A percentile compares a stretch with the other conserved stretches of the same genome.
Conservation (phyloP, 2,113 vertebrate genomes). For the Passer domesticus region DNA sequence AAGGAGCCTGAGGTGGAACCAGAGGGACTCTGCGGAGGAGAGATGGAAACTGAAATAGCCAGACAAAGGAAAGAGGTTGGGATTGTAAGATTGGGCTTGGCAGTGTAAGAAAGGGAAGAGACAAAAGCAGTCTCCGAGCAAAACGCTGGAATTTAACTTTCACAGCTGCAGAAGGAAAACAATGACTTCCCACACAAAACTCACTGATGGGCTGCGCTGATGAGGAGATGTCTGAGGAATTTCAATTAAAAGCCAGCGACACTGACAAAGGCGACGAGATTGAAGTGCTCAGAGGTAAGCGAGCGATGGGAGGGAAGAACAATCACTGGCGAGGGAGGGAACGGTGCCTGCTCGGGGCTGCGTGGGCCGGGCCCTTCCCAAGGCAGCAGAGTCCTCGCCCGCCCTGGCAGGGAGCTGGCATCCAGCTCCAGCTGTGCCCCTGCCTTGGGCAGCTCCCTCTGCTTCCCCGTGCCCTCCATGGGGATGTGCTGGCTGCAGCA, state of each 20-base stretch:
- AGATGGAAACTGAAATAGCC: neutral
- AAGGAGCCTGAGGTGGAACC: neutral
- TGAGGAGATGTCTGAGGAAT: conserved; percentile 53
- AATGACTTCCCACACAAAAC: conserved; percentile 42
- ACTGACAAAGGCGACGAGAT: conserved; percentile 31
- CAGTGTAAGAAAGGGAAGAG: neutral
- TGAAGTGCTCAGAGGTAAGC: conserved; percentile 29
- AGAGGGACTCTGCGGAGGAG: neutral
- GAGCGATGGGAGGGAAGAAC: conserved; percentile 34
- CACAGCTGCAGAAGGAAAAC: conserved; percentile 49
- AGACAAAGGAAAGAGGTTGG: neutral
- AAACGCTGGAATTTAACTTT: conserved; percentile 35
- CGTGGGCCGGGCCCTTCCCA: neutral
- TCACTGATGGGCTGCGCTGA: conserved; percentile 10
- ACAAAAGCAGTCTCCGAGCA: neutral
- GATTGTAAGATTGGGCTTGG: neutral
- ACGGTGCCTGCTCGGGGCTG: neutral
- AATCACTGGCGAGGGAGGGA: neutral
- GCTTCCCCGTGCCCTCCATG: accelerated
- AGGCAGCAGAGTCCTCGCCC: neutral
- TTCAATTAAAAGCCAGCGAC: conserved; percentile 51
- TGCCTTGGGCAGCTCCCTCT: neutral
- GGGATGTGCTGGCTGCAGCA: neutral
- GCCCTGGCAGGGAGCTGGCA: neutral
- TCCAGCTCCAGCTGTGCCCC: neutral